phyloP scores from a whole-genome alignment of 2,113 vertebrate genomes.

The Pachycephala philippinensis region DNA sequence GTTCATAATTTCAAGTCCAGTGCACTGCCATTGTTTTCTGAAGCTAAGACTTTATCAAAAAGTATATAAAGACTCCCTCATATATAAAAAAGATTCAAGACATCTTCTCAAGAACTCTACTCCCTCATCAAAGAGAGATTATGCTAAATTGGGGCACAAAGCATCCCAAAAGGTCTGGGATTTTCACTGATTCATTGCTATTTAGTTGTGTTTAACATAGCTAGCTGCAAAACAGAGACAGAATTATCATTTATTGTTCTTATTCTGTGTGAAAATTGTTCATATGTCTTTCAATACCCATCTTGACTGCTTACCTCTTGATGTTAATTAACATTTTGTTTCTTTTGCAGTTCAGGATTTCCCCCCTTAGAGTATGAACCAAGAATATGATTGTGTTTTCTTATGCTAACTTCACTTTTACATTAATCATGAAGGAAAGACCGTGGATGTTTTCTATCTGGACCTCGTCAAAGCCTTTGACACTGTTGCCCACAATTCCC shows the following conservation, averaged over 20 bases:
- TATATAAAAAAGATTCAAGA: neutral
- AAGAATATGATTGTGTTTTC: neutral
- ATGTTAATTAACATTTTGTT: neutral
- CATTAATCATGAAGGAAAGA: neutral
- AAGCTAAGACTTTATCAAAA: neutral
- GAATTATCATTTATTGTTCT: neutral
- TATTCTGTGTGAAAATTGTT: neutral
- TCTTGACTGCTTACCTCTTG: neutral
- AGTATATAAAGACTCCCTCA: fast-evolving
- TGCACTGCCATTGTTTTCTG: neutral
- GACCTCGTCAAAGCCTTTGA: neutral
- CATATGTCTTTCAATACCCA: neutral
- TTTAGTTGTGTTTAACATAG: neutral
- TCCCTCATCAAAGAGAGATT: neutral
- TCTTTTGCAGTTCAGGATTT: neutral
- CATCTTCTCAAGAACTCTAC: neutral
- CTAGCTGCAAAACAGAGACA: neutral
- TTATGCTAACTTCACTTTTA: neutral
- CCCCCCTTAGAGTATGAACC: neutral
- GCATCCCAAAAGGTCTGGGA: neutral
- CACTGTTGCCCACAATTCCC: fast-evolving
- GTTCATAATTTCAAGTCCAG: neutral
- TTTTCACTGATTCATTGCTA: neutral
- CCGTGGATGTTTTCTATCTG: neutral
- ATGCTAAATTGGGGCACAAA: neutral